Conservation (phyloP, 2,888 invertebrate genomes). For the Oxycera nigricornis region DNA sequence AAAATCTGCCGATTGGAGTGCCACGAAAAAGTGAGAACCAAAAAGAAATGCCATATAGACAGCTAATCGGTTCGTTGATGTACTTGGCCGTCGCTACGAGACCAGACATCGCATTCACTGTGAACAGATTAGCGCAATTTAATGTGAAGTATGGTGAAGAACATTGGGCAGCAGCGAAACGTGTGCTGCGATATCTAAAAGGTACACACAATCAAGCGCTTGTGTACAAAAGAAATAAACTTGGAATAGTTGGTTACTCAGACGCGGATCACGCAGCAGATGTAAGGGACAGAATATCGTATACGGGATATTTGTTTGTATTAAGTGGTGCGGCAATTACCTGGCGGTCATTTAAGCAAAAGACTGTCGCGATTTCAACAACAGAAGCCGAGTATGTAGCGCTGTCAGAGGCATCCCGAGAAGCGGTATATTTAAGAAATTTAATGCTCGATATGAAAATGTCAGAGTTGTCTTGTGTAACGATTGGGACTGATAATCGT, state of each 20-base stretch:
- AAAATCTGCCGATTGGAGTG: too few relatives aligned
- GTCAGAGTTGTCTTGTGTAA: neutral
- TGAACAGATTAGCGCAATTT: too few relatives aligned
- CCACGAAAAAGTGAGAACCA: too few relatives aligned
- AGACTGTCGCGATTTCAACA: slow-evolving; percentile 36
- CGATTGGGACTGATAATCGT: slow-evolving; percentile 2
- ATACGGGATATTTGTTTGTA: slow-evolving; percentile 44
- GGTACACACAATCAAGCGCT: slow-evolving; percentile 3
- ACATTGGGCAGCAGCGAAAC: slow-evolving; percentile 39
- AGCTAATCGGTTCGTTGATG: too few relatives aligned
- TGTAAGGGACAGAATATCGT: slow-evolving; percentile 41
- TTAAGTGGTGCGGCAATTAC: slow-evolving; percentile 41
- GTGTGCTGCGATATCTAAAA: slow-evolving; percentile 13
- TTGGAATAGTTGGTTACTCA: slow-evolving; percentile 39
- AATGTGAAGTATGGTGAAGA: too few relatives aligned
- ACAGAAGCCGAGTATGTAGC: slow-evolving; percentile 33
- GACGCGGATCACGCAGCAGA: slow-evolving; percentile 47
- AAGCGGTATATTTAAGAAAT: slow-evolving; percentile 39
- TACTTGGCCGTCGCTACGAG: too few relatives aligned
- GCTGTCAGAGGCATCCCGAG: slow-evolving; percentile 39
- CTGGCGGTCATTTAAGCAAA: slow-evolving; percentile 43
- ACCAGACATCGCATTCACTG: too few relatives aligned
- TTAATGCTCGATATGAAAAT: neutral
- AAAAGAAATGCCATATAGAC: too few relatives aligned
- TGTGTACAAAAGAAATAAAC: slow-evolving; percentile 14